These are phyloP conservation scores for Nomada fabriciana DNA, from an alignment of 2,888 invertebrate genomes.

Conservation along the genomic window DNA sequence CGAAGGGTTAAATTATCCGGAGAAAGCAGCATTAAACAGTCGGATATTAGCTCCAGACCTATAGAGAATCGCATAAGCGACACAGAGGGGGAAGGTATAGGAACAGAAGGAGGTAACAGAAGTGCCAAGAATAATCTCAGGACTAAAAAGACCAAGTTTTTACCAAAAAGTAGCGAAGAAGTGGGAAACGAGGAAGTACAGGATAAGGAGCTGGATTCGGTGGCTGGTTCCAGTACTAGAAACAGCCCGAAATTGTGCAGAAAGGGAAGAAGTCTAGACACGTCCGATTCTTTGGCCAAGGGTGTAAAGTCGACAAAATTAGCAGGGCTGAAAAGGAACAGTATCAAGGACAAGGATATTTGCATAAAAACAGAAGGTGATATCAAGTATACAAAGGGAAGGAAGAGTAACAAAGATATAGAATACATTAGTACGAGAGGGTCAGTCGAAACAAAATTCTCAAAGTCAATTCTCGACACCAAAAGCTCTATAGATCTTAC, in stretches of 20 bases:
- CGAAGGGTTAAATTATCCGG: constrained; percentile 68
- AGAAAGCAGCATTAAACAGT: constrained; percentile 30
- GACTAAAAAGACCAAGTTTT: constrained; percentile 72
- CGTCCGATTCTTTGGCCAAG: constrained; percentile 68
- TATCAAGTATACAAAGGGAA: constrained; percentile 64
- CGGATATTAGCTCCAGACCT: constrained; percentile 50
- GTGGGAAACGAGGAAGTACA: constrained; percentile 60
- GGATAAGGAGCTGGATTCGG: constrained; percentile 66
- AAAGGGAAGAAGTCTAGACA: constrained; percentile 70
- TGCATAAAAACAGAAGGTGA: constrained; percentile 55
- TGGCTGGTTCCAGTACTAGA: constrained; percentile 64
- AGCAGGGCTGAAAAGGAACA: constrained; percentile 68
- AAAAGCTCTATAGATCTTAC: constrained; percentile 81
- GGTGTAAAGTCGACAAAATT: constrained; percentile 69
- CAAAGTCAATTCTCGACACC: constrained; percentile 63
- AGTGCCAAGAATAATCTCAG: constrained; percentile 78
- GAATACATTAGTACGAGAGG: constrained; percentile 52
- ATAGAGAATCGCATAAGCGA: constrained; percentile 58
- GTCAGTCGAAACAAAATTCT: constrained; percentile 59
- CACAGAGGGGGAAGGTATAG: constrained; percentile 55
- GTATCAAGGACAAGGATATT: constrained; percentile 72
- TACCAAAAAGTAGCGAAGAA: constrained; percentile 58
- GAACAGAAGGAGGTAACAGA: constrained; percentile 67
- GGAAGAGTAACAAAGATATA: constrained; percentile 58
- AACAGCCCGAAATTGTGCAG: constrained; percentile 76